Percentiles rank a stretch among this genome's conserved stretches.
Evolutionary conservation across 1,140 invertebrate genomes (phyloP).

Genomic region (Microplitis mediator): DNA sequence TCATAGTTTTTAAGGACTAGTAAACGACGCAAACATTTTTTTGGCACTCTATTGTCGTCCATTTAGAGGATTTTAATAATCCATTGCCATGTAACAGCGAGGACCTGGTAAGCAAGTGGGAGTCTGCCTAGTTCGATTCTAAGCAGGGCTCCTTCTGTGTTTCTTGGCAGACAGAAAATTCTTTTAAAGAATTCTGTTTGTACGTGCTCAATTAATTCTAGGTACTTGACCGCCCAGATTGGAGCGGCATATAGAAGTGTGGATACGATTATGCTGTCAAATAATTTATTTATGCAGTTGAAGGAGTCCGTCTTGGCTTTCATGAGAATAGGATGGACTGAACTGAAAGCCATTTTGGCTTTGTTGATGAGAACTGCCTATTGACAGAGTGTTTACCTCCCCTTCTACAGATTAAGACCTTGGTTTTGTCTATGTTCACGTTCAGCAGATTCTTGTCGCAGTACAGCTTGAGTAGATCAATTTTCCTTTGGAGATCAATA

Average conservation of each 20-base stretch:
- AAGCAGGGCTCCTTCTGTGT: not conserved
- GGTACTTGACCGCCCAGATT: not conserved
- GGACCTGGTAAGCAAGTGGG: not conserved
- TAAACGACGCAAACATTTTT: too few species aligned
- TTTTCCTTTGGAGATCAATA: slow-evolving; percentile 7
- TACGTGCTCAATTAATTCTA: not conserved
- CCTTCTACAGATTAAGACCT: slow-evolving; percentile 22
- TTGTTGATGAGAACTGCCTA: not conserved
- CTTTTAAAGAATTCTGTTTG: not conserved
- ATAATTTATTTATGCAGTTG: not conserved
- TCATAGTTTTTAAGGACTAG: not conserved
- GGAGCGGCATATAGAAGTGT: slow-evolving; percentile 17
- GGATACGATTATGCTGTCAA: slow-evolving; percentile 7
- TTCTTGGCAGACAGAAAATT: not conserved
- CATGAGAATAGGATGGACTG: not conserved
- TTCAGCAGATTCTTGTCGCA: slow-evolving; percentile 3
- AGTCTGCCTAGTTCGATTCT: not conserved
- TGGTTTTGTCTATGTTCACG: not conserved
- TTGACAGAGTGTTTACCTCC: not conserved
- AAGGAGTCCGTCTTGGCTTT: not conserved
- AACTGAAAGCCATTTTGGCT: slow-evolving; percentile 3
- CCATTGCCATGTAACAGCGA: not conserved
- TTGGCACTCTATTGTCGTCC: too few species aligned
- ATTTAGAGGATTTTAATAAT: not conserved
- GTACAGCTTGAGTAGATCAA: slow-evolving; percentile 24